Base-by-base conservation (phyloP, 2,888 invertebrate species). In the Parnassius mnemosyne region DNA sequence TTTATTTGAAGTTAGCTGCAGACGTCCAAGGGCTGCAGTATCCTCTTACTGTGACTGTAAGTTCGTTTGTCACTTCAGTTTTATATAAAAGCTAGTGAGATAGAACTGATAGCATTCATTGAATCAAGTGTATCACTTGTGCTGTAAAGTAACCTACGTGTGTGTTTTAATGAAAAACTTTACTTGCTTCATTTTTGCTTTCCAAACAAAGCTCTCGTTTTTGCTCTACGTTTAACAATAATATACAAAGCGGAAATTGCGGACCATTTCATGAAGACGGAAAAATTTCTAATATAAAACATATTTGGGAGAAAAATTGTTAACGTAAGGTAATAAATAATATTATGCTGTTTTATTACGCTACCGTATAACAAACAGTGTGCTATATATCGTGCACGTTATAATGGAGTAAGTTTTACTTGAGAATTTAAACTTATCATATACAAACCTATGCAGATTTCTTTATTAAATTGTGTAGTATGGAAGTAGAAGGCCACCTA, bases 171-270 rank as follows among this genome's bases (percentile, higher is more conserved):
- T 61, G 57, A 61, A 61, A 61, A 57, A 47, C 41, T n/a, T 20
- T 46, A 56, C 34, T 46, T 43, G 52, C 41, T 16, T 44, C 57
- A 42, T 57, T 61, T 54, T 61, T 56, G 3, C 16, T 56, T 56
- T 52, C 41, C 51, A 49, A 57, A 57, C 61, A 61, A 61, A 57
- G 53, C 61, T 46, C 55, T 51, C 44, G 61, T 46, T 61, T 56
- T 61, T 7, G 12, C 41, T 25, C 43, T 53, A 55, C 55, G 41
- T 51, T 11, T 13, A 51, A 25, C 11, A 55, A 60, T 25, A 55
- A 61, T 56, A 51, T 41, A 57, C 47, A 52, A 61, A 61, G 61
- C 53, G 46, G 41, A 61, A 61, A 61, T 47, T 61, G 55, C 57
- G 47, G 12, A 20, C 51, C 47, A 42, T 55, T 52, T 61, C 56